Evolutionary conservation across 2,888 invertebrate species (phyloP), one percentile per base, ranked within the genome.

Genomic region (Pheosia tremula): DNA sequence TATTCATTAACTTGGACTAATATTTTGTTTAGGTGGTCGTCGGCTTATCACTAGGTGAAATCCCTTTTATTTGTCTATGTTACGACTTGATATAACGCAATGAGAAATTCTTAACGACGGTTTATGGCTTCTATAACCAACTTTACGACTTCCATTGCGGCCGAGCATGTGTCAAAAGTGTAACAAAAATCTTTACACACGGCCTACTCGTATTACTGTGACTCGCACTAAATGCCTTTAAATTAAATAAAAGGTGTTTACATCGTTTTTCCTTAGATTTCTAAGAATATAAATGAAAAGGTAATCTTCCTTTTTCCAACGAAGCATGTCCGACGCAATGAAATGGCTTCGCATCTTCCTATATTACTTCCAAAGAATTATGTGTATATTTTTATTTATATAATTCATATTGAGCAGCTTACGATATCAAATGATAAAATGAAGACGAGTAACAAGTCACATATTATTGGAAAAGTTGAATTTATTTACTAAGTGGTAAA

Each of bases 81-180:
- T 81, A 83, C 78, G 79, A 79, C 79, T 82, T 78, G 81, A 81
- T 85, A 82, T 83, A 81, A 78, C 75, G 83, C 83, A 82, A 86
- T 85, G 84, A 83, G 88, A 85, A 88, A 88, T 90, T 87, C 84
- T 85, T 83, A 83, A 88, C 86, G 87, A 86, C 84, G 85, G 87
- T 91, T 90, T 90, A 91, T 84, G 77, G 75, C 86, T 85, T 81
- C 86, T 89, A 89, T 91, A 90, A 86, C 84, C 76, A 78, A 84
- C 75, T 90, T 91, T 90, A 91, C 84, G 88, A 88, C 79, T 75
- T 77, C 78, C 81, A 84, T 83, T 81, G 87, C 83, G 84, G 83
- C 74, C 76, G 81, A 83, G 81, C 82, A 85, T 84, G 84, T 87
- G 88, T 88, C 85, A 85, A 84, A 86, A 83, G 80, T 85, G 79